Percentiles rank a stretch among this genome's conserved stretches.
Conservation (phyloP, 2,113 vertebrate genomes). For the Toxotes chatareus region DNA sequence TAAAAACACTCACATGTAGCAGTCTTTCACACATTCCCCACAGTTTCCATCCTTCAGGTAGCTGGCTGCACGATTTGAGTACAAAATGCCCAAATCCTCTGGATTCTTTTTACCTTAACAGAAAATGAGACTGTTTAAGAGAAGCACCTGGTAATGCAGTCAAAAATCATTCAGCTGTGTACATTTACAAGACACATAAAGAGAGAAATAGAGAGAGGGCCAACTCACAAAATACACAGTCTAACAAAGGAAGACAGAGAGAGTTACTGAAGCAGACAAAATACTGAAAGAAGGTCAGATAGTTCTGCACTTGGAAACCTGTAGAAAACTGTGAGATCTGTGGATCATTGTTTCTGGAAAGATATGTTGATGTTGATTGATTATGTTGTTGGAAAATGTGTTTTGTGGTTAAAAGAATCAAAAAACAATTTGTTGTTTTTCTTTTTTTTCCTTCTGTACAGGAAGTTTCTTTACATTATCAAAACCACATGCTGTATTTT, state of each 20-base stretch:
- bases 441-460: too few species aligned
- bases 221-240: too few species aligned
- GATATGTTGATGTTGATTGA: too few species aligned
- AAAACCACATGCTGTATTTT: too few species aligned
- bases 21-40: constrained; percentile 90
- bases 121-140: neutral
- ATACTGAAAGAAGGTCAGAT: neutral
- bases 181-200: too few species aligned
- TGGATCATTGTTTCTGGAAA: too few species aligned
- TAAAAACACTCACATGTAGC: constrained; percentile 82
- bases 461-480: too few species aligned
- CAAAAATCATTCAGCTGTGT: too few species aligned
- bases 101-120: constrained; percentile 80
- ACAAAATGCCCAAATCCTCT: constrained; percentile 88
- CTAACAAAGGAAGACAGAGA: neutral
- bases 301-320: neutral
- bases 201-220: neutral
- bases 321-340: too few species aligned
- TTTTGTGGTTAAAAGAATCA: too few species aligned
- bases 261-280: neutral
- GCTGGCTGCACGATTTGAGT: constrained; percentile 92
- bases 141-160: neutral
- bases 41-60: constrained; percentile 93
- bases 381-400: too few species aligned
- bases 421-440: too few species aligned